Conservation (phyloP, 1,140 invertebrate species). For the Zaprionus camerounensis region DNA sequence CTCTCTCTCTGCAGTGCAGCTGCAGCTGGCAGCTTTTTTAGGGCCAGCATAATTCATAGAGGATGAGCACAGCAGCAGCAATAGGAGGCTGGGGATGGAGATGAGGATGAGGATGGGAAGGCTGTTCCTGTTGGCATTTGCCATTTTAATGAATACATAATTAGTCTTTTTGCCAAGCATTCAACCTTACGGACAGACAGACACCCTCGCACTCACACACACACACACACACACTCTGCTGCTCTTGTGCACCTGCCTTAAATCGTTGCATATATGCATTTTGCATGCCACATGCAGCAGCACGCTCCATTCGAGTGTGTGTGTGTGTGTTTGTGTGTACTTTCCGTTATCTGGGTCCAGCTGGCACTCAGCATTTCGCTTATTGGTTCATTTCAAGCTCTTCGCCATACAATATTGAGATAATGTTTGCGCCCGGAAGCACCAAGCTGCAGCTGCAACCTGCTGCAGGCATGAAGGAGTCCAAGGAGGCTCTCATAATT, state of each 20-base stretch:
- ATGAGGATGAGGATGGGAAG: slow-evolving; percentile 5
- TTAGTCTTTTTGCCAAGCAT: slow-evolving; percentile 74
- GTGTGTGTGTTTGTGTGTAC: slow-evolving; percentile 20
- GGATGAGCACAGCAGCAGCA: slow-evolving; percentile 2
- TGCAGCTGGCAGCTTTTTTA: slow-evolving; percentile 29
- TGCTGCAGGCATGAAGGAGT: background rate
- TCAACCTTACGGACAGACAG: slow-evolving; percentile 28
- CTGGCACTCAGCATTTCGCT: slow-evolving; percentile 37
- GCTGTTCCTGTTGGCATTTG: slow-evolving; percentile 59
- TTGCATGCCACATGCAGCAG: slow-evolving; percentile 43
- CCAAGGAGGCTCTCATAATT: slow-evolving; percentile 58
- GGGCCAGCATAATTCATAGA: slow-evolving; percentile 15
- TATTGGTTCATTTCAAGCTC: slow-evolving; percentile 70
- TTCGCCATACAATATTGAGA: slow-evolving; percentile 69
- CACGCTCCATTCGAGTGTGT: slow-evolving; percentile 28
- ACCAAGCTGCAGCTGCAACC: background rate
- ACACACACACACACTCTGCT: slow-evolving; percentile 16
- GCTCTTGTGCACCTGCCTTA: slow-evolving; percentile 45
- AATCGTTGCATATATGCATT: slow-evolving; percentile 49
- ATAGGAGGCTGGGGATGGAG: background rate
- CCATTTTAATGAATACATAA: slow-evolving; percentile 81
- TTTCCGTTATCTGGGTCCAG: slow-evolving; percentile 43
- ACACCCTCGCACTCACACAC: slow-evolving; percentile 10
- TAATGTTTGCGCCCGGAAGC: slow-evolving; percentile 57
- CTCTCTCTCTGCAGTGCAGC: background rate